These are phyloP conservation scores for Ambastaia sidthimunki DNA, from an alignment of 2,797 vertebrate species.

Conservation along the genomic window DNA sequence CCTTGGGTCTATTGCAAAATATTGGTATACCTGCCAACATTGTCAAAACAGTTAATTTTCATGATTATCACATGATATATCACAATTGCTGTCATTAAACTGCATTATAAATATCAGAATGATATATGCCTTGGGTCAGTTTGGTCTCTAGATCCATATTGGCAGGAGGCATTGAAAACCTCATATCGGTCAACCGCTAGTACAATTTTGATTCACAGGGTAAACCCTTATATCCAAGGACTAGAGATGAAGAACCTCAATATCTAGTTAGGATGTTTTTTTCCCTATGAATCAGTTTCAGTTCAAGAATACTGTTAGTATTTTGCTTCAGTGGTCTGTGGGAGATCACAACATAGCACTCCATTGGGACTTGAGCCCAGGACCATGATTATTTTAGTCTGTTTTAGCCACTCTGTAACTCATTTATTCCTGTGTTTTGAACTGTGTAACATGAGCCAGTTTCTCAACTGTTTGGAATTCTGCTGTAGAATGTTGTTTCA, in stretches of 20 bases:
- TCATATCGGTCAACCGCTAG: background rate
- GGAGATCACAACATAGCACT: background rate
- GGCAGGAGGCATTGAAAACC: background rate
- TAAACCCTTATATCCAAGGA: no score
- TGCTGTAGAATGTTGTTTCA: conserved; percentile 4
- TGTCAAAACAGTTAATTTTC: no score
- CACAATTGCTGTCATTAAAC: background rate
- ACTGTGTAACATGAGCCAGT: conserved; percentile 4
- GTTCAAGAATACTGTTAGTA: background rate
- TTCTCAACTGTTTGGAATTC: background rate
- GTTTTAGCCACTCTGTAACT: background rate
- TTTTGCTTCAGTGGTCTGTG: background rate
- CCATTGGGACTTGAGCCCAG: background rate
- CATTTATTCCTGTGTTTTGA: conserved; percentile 6
- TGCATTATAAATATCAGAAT: background rate
- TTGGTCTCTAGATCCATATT: background rate
- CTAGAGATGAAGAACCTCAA: background rate
- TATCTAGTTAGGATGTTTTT: background rate
- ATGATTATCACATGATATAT: background rate
- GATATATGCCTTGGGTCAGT: background rate
- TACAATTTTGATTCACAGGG: no score
- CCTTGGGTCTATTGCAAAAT: no score
- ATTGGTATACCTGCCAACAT: no score
- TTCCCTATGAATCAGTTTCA: background rate
- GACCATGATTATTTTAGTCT: background rate